Evolutionary conservation across 2,797 vertebrate genomes (phyloP).

Genomic region (Amazona finschi): DNA sequence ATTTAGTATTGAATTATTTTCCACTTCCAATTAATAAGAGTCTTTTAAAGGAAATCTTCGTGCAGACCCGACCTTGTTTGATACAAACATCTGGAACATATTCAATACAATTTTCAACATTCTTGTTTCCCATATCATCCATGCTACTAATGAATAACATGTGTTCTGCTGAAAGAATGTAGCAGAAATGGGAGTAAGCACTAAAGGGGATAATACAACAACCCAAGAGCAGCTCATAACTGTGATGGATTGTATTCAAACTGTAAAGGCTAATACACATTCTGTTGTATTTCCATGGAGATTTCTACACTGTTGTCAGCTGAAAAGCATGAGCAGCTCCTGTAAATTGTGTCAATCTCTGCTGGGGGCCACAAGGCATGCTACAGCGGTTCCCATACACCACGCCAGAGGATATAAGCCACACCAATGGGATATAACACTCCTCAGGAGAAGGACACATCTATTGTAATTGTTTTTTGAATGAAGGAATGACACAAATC

Average conservation of each 20-base stretch:
- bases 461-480: constrained; percentile 1
- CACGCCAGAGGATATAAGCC: background rate
- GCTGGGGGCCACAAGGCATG: background rate
- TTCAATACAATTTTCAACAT: constrained; percentile 59
- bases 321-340: constrained; percentile 49
- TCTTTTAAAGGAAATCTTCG: constrained; percentile 15
- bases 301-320: constrained; percentile 65
- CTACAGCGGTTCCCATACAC: background rate
- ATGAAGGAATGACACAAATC: constrained; percentile 17
- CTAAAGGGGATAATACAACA: constrained; percentile 50
- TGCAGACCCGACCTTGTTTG: background rate
- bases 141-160: constrained; percentile 66
- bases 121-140: constrained; percentile 67
- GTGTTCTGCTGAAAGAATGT: constrained; percentile 63
- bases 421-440: background rate
- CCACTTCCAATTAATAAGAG: constrained; percentile 38
- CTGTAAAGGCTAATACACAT: constrained; percentile 52
- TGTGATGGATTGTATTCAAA: constrained; percentile 52
- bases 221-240: constrained; percentile 41
- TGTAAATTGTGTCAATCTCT: constrained; percentile 1
- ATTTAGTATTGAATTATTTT: background rate
- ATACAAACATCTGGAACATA: constrained; percentile 74
- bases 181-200: constrained; percentile 37
- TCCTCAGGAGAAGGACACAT: background rate
- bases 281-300: constrained; percentile 59